Conservation (phyloP, 2,888 invertebrate species). For the Stenodera caucasica region DNA sequence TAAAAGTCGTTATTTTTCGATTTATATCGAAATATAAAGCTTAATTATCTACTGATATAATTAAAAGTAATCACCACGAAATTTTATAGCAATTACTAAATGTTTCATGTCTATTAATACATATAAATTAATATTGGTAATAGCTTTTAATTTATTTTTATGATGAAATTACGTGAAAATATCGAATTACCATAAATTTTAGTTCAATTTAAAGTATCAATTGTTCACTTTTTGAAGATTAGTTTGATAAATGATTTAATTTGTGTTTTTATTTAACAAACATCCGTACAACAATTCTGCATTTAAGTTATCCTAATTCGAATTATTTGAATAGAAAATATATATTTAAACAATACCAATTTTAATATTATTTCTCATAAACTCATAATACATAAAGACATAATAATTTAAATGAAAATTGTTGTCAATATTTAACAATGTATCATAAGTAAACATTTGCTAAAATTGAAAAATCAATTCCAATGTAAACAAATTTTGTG, state of each 20-base stretch:
- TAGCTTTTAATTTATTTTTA: constrained; percentile 1
- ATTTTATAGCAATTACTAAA: constrained; percentile 3
- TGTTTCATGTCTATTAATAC: not conserved
- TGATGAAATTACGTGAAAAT: not conserved
- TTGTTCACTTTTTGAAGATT: not conserved
- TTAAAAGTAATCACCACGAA: not conserved
- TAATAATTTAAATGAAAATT: constrained; percentile 26
- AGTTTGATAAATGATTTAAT: no score
- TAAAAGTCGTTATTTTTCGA: not conserved
- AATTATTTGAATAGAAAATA: constrained; percentile 8
- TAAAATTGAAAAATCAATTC: constrained; percentile 28
- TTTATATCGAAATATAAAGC: not conserved
- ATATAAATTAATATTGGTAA: not conserved
- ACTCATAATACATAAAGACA: constrained; percentile 23
- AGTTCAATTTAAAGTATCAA: not conserved
- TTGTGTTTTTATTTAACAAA: constrained; percentile 2
- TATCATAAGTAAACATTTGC: constrained; percentile 29
- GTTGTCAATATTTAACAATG: constrained; percentile 29
- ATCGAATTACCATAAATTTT: not conserved
- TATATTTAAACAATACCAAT: constrained; percentile 16
- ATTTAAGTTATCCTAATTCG: constrained; percentile 9
- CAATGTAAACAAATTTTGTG: constrained; percentile 26
- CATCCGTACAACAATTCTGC: constrained; percentile 6
- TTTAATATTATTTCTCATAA: constrained; percentile 24
- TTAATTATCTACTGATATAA: not conserved